A percentile compares a stretch with the other conserved stretches of the same genome.
Evolutionary conservation across 2,888 invertebrate genomes (phyloP).

Genomic region (Parochlus steinenii): DNA sequence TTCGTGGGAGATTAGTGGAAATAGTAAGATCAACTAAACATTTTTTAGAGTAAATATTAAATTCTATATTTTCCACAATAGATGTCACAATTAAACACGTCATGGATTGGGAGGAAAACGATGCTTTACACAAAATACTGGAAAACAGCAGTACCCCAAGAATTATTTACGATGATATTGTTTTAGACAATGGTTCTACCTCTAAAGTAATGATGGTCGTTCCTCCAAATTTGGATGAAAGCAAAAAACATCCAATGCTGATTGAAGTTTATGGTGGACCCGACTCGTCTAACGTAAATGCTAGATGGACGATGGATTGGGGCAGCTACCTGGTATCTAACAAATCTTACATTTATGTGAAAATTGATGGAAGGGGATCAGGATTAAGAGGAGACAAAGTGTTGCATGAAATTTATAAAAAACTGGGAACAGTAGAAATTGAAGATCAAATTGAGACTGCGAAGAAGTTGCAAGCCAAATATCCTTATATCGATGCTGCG

Average conservation of each 20-base stretch:
- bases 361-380: constrained; percentile 82
- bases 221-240: constrained; percentile 51
- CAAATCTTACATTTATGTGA: constrained; percentile 69
- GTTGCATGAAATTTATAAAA: constrained; percentile 64
- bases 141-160: constrained; percentile 37
- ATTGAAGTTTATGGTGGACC: constrained; percentile 89
- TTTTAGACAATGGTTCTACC: constrained; percentile 42
- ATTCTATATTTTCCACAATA: constrained; percentile 14
- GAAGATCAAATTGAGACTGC: constrained; percentile 80
- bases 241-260: constrained; percentile 58
- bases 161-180: constrained; percentile 41
- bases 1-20: constrained; percentile 21
- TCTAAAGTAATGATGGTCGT: constrained; percentile 60
- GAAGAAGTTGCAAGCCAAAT: constrained; percentile 48
- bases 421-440: constrained; percentile 78
- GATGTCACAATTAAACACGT: constrained; percentile 15
- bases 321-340: constrained; percentile 72
- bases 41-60: constrained; percentile 1
- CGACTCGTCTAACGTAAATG: constrained; percentile 67
- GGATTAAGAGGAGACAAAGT: constrained; percentile 70
- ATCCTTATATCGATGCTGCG: constrained; percentile 57
- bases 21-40: constrained; percentile 18
- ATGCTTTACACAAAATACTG: constrained; percentile 34
- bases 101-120: constrained; percentile 50
- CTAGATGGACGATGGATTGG: constrained; percentile 73